Conservation (phyloP, 2,797 vertebrate species). For the Craterocephalus amniculus region DNA sequence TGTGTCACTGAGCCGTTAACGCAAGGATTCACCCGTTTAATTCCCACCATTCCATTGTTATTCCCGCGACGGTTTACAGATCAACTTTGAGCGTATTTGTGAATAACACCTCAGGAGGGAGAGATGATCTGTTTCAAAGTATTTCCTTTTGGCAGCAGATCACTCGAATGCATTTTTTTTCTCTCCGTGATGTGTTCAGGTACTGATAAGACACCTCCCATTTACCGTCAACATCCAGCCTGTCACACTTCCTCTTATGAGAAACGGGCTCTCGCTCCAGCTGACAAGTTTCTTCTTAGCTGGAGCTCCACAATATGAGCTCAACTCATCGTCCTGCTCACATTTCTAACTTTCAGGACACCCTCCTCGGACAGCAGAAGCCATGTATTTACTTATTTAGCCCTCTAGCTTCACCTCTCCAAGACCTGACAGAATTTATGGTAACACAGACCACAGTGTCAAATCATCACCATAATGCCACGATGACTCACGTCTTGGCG, state of each 20-base stretch:
- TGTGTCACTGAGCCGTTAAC: slow-evolving; percentile 8
- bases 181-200: slow-evolving; percentile 32
- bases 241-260: slow-evolving; percentile 63
- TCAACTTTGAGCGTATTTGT: neutral
- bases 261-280: slow-evolving; percentile 33
- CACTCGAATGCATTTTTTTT: slow-evolving; percentile 14
- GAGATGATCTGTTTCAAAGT: slow-evolving; percentile 15
- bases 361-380: neutral
- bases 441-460: slow-evolving; percentile 53
- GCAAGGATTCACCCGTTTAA: slow-evolving; percentile 10
- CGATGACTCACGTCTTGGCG: slow-evolving; percentile 61
- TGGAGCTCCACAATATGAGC: neutral
- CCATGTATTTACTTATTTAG: neutral
- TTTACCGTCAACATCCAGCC: slow-evolving; percentile 59
- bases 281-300: slow-evolving; percentile 17
- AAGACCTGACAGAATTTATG: slow-evolving; percentile 50
- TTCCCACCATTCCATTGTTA: neutral
- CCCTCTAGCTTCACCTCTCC: slow-evolving; percentile 15
- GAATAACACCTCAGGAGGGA: neutral
- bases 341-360: neutral
- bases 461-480: slow-evolving; percentile 46
- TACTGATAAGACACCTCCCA: slow-evolving; percentile 51
- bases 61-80: slow-evolving; percentile 4
- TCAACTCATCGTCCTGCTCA: neutral
- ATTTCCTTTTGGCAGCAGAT: slow-evolving; percentile 54